These are phyloP conservation scores for Zaprionus ghesquierei DNA, from an alignment of 1,140 invertebrate species.

Conservation along the genomic window DNA sequence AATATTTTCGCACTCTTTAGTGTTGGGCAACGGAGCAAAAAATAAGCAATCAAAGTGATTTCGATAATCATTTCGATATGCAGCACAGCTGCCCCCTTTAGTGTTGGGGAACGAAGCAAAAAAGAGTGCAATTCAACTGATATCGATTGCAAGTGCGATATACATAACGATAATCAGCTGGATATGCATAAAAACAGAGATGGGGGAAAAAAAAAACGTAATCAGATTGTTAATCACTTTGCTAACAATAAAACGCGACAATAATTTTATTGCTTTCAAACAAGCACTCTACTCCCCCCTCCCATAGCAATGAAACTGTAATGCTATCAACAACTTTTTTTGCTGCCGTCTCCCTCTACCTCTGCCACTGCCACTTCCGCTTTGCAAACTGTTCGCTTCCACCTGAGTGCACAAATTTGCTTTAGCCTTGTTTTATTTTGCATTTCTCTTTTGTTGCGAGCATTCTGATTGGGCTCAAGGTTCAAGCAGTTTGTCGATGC, in stretches of 20 bases:
- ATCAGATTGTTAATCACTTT: background rate
- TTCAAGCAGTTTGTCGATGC: background rate
- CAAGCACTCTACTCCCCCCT: background rate
- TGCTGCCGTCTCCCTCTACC: background rate
- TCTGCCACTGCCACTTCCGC: background rate
- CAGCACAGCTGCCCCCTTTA: no score
- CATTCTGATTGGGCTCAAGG: background rate
- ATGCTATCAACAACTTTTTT: background rate
- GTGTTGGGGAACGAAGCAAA: no score
- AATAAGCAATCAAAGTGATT: no score
- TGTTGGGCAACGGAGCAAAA: background rate
- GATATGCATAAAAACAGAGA: no score
- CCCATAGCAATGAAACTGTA: background rate
- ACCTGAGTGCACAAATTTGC: background rate
- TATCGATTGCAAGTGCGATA: no score
- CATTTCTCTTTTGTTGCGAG: background rate
- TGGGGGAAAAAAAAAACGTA: no score
- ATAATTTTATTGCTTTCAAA: background rate
- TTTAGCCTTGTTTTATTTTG: background rate
- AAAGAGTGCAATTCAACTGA: no score
- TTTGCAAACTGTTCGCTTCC: background rate
- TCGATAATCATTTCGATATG: no score
- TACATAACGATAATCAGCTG: no score
- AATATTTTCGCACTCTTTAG: no score
- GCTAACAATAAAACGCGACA: background rate